Percentiles rank a stretch among this genome's conserved stretches.
These are phyloP conservation scores for Oreohelix idahoensis DNA, from an alignment of 1,140 invertebrate genomes.

Conservation along the genomic window DNA sequence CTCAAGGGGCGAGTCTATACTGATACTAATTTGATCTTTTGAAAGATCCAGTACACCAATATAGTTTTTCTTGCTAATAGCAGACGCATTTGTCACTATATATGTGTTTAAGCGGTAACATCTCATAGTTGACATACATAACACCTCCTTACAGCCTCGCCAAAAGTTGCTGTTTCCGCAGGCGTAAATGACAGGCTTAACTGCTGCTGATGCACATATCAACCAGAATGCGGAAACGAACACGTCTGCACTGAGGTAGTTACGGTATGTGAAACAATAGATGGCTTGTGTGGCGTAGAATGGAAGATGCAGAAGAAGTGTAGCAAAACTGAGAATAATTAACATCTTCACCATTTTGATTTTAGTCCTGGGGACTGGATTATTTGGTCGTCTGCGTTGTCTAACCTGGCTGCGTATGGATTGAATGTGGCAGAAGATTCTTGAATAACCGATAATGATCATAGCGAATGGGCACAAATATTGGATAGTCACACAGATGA, in stretches of 20 bases:
- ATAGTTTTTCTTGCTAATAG: constrained; percentile 61
- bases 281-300: constrained; percentile 44
- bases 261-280: constrained; percentile 37
- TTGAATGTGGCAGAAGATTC: constrained; percentile 58
- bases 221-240: constrained; percentile 49
- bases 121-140: constrained; percentile 66
- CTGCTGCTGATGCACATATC: constrained; percentile 39
- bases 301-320: constrained; percentile 48
- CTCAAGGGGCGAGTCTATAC: background rate
- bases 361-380: constrained; percentile 63
- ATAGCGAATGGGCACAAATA: constrained; percentile 51
- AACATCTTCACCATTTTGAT: constrained; percentile 67
- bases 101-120: constrained; percentile 66
- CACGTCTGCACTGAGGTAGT: constrained; percentile 25
- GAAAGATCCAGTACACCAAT: constrained; percentile 53
- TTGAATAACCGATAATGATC: constrained; percentile 46
- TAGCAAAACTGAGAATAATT: constrained; percentile 47
- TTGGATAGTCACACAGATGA: constrained; percentile 44
- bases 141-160: constrained; percentile 63
- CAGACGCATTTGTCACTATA: constrained; percentile 60
- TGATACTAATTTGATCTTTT: background rate
- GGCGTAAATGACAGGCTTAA: constrained; percentile 62
- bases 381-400: constrained; percentile 51
- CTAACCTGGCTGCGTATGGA: constrained; percentile 40
- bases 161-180: constrained; percentile 66